Evolutionary conservation across 2,113 vertebrate genomes (phyloP).

Genomic region (Gavia stellata): DNA sequence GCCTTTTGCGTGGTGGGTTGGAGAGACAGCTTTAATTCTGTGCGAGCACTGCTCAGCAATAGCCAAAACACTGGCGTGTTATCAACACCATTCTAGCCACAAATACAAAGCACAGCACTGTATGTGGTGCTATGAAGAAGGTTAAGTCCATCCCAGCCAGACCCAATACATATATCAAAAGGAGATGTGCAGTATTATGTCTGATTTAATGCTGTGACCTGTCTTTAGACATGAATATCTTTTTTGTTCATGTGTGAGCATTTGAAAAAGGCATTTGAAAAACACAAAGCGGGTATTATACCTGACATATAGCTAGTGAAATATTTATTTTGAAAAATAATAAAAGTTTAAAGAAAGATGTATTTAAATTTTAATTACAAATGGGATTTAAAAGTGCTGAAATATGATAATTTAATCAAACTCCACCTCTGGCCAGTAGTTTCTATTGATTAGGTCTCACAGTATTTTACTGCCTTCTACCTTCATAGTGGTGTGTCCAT

Average conservation of each 20-base stretch:
- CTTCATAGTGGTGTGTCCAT: neutral
- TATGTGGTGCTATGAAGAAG: neutral
- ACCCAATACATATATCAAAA: neutral
- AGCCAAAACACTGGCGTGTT: neutral
- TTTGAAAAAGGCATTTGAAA: neutral
- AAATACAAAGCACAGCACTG: neutral
- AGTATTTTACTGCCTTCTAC: neutral
- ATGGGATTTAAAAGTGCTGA: neutral
- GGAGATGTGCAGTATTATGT: neutral
- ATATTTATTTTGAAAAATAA: neutral
- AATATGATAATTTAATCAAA: neutral
- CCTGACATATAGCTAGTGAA: neutral
- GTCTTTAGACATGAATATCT: neutral
- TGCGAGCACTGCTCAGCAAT: rapidly evolving
- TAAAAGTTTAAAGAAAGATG: neutral
- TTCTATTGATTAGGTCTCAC: neutral
- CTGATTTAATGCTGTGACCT: neutral
- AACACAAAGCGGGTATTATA: neutral
- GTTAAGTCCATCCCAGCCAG: neutral
- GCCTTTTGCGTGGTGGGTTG: neutral
- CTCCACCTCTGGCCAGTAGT: neutral
- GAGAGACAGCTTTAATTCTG: neutral
- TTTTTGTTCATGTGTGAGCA: neutral
- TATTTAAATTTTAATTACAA: neutral
- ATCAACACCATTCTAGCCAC: neutral